Evolutionary conservation across 2,113 vertebrate genomes (phyloP), one percentile per base, ranked within the genome.

Genomic region (Calyptomena viridis): DNA sequence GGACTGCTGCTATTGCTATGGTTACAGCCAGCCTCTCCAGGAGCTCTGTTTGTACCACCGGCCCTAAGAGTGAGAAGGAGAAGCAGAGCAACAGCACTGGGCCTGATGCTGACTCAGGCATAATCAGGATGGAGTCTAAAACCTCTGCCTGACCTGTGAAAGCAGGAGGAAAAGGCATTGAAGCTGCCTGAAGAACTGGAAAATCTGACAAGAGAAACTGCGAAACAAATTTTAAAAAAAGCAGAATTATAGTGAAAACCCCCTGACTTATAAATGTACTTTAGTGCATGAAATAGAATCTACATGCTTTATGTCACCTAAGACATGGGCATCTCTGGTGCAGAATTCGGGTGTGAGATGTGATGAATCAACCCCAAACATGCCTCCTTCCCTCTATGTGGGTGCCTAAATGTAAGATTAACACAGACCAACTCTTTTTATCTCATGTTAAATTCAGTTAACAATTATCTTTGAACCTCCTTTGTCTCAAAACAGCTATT

Each of bases 21-120:
- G 94, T 92, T 90, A 95, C 96, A 81, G 76, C 6, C 91, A 95
- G 89, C 39, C 64, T 87, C 86, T 90, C 69, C 58, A 74, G 66
- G 55, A 92, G 53, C 49, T 90, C 55, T 86, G 21, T 59, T 88
- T 86, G 33, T 78, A 84, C 83, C 91, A 64, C 60, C 53, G 83
- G 60, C 66, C 80, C 42, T 62, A 59, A 37, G 52, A 77, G 35
- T 50, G 83, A 79, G 62, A 84, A 12, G 59, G 20, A 87, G 73
- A 90, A 75, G 72, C 31, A 47, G 67, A 86, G 6, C 46, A 88
- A 12, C 39, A 63, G 42, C 0, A 1, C 27, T 37, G 55, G 63
- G 25, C 23, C 39, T 63, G 39, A n/a, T 12, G 21, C 42, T 46
- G 55, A 10, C 86, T 49, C 6, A 3, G 40, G 31, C 14, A 13